phyloP scores from a whole-genome alignment of 2,888 invertebrate genomes.

The Megalurothrips usitatus region DNA sequence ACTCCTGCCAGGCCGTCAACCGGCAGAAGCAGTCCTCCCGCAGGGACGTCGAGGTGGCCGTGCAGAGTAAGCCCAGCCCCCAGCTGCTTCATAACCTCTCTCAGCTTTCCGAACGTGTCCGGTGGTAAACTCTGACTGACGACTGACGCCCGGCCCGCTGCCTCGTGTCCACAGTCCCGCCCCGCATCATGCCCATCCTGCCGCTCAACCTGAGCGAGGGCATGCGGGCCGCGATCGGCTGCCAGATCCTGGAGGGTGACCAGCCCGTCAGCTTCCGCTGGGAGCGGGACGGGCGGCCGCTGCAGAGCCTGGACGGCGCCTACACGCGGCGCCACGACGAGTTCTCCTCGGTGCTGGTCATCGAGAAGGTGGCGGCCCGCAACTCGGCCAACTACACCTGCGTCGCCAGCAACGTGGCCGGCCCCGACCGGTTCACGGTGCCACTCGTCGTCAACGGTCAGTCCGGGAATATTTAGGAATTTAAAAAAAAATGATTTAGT shows the following conservation, averaged over 20 bases:
- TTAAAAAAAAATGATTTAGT: neutral
- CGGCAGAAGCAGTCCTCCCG: conserved; percentile 45
- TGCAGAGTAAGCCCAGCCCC: conserved; percentile 42
- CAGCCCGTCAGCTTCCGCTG: conserved; percentile 86
- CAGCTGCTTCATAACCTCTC: no score
- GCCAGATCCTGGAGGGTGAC: conserved; percentile 88
- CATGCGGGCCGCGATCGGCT: conserved; percentile 83
- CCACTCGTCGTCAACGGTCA: conserved; percentile 77
- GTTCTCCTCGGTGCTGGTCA: conserved; percentile 78
- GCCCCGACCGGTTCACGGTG: conserved; percentile 69
- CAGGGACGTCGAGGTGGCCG: conserved; percentile 44
- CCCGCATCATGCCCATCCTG: conserved; percentile 78
- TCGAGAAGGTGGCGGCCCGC: conserved; percentile 76
- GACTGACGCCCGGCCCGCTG: no score
- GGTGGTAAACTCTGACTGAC: no score
- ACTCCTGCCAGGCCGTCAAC: conserved; percentile 51
- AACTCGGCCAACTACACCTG: conserved; percentile 92
- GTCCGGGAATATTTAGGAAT: conserved; percentile 33
- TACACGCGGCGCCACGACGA: conserved; percentile 66
- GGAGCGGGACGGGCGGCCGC: conserved; percentile 80
- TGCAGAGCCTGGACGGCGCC: conserved; percentile 61
- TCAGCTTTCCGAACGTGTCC: no score
- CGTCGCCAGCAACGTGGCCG: conserved; percentile 82
- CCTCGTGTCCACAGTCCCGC: conserved; percentile 74
- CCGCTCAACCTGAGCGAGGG: conserved; percentile 77